Base-by-base conservation (phyloP, 2,797 vertebrate species). In the Helicolenus hilgendorfi region DNA sequence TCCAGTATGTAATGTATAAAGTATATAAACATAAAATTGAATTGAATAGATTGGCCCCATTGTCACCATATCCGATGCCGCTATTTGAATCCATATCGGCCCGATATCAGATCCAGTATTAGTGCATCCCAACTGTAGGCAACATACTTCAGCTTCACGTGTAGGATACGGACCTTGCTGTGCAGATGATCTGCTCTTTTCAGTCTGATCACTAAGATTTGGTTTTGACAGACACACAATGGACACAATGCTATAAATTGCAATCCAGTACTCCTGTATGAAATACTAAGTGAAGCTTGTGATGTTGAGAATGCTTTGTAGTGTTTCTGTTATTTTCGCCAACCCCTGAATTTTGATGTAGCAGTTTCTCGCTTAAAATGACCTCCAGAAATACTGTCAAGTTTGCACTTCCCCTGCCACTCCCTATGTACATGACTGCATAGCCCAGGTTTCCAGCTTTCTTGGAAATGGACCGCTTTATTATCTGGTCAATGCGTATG, bases 391-490 rank as follows among this genome's bases (percentile, higher is more conserved):
- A 83, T 22, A n/a, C 18, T 29, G 26, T 74, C 9, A 11, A 20
- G 10, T 75, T 84, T 15, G 33, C 24, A 63, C 41, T 67, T 22
- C 59, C 26, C 24, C 35, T 68, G 45, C 88, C 85, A 83, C 84
- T 72, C 83, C 83, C 78, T 3, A 2, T 26, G 26, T 36, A 62
- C 2, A 78, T 41, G 4, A 63, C 64, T 79, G 27, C 64, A 72
- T 18, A 62, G 60, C 13, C 41, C 55, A 29, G 27, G 73, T 45
- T 77, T 38, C 38, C 38, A 58, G 33, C 56, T 60, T 85, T 82
- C 81, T 64, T 77, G 59, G 84, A 90, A 90, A 87, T 24, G 1
- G 14, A 33, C 41, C 38, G 8, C 65, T 62, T 58, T 84, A 35
- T 70, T 55, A 85, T 86, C 69, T 31, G n/a, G 29, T 93, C 88